A percentile compares a stretch with the other conserved stretches of the same genome.
phyloP scores from a whole-genome alignment of 1,140 invertebrate genomes.

The Drosophila ironensis region DNA sequence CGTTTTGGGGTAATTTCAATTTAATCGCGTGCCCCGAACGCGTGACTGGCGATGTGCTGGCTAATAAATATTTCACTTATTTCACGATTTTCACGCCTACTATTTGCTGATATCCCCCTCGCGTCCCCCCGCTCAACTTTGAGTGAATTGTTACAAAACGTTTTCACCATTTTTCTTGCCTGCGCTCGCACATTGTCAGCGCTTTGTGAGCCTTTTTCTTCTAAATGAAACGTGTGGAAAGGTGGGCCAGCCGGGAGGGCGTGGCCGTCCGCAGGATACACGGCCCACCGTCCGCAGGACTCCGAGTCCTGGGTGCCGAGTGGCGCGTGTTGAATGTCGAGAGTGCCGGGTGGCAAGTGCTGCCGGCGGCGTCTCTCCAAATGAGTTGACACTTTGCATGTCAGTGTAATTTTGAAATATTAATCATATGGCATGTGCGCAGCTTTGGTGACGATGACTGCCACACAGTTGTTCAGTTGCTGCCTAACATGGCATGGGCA shows the following conservation, averaged over 20 bases:
- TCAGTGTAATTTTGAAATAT: conserved; percentile 80
- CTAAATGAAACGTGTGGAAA: conserved; percentile 42
- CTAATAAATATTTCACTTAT: conserved; percentile 80
- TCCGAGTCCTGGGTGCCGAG: neutral
- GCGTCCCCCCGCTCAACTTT: conserved; percentile 4
- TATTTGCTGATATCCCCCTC: conserved; percentile 24
- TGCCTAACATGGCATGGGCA: conserved; percentile 53
- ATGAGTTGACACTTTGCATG: conserved; percentile 80
- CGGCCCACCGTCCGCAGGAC: conserved; percentile 3
- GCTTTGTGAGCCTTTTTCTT: conserved; percentile 40
- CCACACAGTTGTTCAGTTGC: neutral
- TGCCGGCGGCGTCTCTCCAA: conserved; percentile 49
- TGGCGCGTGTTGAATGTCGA: neutral
- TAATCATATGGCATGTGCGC: conserved; percentile 67
- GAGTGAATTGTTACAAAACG: conserved; percentile 77
- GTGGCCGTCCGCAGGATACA: neutral
- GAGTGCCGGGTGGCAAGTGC: conserved; percentile 16
- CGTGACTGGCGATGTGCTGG: conserved; percentile 63
- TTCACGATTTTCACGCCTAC: conserved; percentile 75
- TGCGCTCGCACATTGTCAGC: conserved; percentile 57
- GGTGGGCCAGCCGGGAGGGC: conserved; percentile 29
- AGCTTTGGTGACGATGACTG: conserved; percentile 50
- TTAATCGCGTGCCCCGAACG: conserved; percentile 66
- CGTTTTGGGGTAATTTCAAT: conserved; percentile 50
- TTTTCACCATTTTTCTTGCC: conserved; percentile 67